Base-by-base conservation (phyloP, 1,140 invertebrate genomes). In the Aphaenogaster rudis region DNA sequence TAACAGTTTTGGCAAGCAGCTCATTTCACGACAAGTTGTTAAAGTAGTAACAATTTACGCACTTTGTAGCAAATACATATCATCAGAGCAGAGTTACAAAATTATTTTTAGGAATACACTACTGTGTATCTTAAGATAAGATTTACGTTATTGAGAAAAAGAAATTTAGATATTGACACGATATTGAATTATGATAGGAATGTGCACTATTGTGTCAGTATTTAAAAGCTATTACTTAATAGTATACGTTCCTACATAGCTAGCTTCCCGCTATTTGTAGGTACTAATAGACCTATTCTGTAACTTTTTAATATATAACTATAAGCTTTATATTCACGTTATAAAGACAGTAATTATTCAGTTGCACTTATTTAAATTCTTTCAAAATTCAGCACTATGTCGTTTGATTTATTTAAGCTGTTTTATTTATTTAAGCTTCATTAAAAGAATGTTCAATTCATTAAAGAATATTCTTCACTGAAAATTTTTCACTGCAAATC, bases 191-290 rank as follows among this genome's bases (percentile, higher is more conserved):
- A 48, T 28, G 39, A 33, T 9, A 88, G 86, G 4, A 78, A 36
- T 54, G n/a, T 36, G 42, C 78, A 86, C 63, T 92, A 87, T 88
- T 84, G 82, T 85, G 72, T 90, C 91, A 63, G 76, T 92, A 92
- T 87, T 88, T 90, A 90, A 90, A 63, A 77, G 36, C 33, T 66
- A 86, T 85, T 86, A 92, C 78, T 88, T 91, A 88, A 84, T 92
- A 92, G 88, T 88, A 89, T 90, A 92, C 88, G 91, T 91, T 92
- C 90, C 90, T 92, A 92, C 71, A 88, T 92, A 92, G 86, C 79
- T 88, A 91, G 90, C 90, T 91, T 92, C n/a, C 66, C 86, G 71
- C 78, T 76, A 88, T 90, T 57, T 76, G 80, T 88, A 91, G 57
- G 66, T 81, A 81, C 64, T 54, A 90, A 59, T 21, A 80, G 45